phyloP scores from a whole-genome alignment of 2,888 invertebrate species.

The Lepidocyrtinus sp. region DNA sequence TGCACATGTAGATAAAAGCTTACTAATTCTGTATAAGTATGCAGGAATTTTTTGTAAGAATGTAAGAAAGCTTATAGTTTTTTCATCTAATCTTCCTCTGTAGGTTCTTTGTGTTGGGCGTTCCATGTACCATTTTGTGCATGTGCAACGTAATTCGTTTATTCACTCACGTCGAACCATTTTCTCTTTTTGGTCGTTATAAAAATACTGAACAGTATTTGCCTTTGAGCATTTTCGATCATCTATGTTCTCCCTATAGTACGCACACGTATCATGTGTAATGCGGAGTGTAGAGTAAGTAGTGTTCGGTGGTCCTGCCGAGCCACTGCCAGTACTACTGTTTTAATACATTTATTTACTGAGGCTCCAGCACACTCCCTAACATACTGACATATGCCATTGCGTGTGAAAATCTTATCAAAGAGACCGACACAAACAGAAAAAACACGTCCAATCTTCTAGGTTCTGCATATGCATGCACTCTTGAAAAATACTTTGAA shows the following conservation, averaged over 20 bases:
- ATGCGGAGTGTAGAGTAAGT: too few species aligned
- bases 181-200: slow-evolving; percentile 14
- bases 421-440: slow-evolving; percentile 59
- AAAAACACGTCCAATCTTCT: slow-evolving; percentile 21
- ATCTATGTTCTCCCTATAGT: background rate
- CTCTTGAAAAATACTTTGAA: too few species aligned
- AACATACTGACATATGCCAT: slow-evolving; percentile 49
- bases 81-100: slow-evolving; percentile 13
- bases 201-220: background rate
- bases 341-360: background rate
- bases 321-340: background rate
- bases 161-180: slow-evolving; percentile 48
- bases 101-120: slow-evolving; percentile 25
- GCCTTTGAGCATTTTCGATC: background rate
- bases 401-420: slow-evolving; percentile 64
- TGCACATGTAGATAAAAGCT: background rate
- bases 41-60: background rate
- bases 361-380: slow-evolving; percentile 4
- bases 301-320: too few species aligned
- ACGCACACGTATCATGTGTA: background rate
- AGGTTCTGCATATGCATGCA: background rate
- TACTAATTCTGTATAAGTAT: background rate
- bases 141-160: slow-evolving; percentile 58
- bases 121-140: slow-evolving; percentile 40
- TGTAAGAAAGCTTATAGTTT: slow-evolving; percentile 1